A percentile compares a stretch with the other conserved stretches of the same genome.
phyloP scores from a whole-genome alignment of 92 coral and sea anemone species.

The Porites divaricata region DNA sequence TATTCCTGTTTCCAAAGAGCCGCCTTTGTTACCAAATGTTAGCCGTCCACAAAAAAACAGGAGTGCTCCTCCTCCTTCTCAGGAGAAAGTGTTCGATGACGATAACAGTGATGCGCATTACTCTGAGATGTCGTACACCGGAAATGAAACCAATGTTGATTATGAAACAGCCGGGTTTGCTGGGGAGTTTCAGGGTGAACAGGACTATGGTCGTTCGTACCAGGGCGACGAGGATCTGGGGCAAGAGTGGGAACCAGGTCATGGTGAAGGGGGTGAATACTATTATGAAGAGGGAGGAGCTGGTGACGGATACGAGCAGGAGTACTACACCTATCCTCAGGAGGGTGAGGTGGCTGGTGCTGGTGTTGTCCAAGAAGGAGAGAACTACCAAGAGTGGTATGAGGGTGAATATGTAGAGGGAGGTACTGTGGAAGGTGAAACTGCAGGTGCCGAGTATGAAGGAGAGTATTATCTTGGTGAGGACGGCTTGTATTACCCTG shows the following conservation, averaged over 20 bases:
- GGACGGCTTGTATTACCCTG: slow-evolving; percentile 43
- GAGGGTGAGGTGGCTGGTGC: slow-evolving; percentile 19
- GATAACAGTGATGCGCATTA: neutral
- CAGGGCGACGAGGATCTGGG: slow-evolving; percentile 3
- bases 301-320: slow-evolving; percentile 30
- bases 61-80: neutral
- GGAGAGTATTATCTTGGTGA: slow-evolving; percentile 45
- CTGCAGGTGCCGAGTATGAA: slow-evolving; percentile 16
- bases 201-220: neutral
- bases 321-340: slow-evolving; percentile 11
- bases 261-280: slow-evolving; percentile 28
- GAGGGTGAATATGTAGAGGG: slow-evolving; percentile 49
- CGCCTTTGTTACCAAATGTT: neutral
- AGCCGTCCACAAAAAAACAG: neutral
- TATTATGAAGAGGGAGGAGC: slow-evolving; percentile 37
- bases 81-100: neutral
- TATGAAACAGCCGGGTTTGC: slow-evolving; percentile 21
- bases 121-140: slow-evolving; percentile 7
- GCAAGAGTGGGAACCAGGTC: slow-evolving; percentile 17
- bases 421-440: slow-evolving; percentile 32
- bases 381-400: slow-evolving; percentile 35
- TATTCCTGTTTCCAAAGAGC: slow-evolving; percentile 34
- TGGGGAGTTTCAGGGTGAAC: slow-evolving; percentile 10
- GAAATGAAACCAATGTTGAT: slow-evolving; percentile 18
- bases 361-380: slow-evolving; percentile 13